Base-by-base conservation (phyloP, 2,797 vertebrate genomes). In the Ataeniobius toweri region DNA sequence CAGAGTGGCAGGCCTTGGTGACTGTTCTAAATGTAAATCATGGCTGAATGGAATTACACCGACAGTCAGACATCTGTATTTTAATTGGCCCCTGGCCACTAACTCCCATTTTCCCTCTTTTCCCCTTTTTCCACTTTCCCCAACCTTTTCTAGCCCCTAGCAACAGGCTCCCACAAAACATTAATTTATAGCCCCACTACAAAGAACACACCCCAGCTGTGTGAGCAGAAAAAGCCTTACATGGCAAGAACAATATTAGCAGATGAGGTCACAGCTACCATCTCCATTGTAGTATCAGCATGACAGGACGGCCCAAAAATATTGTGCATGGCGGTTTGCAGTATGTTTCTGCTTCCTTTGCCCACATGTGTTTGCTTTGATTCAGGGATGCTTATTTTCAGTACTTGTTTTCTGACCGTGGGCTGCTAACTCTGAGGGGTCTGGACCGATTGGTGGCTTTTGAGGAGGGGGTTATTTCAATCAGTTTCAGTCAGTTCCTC, bases 41-140 rank as follows among this genome's bases (percentile, higher is more conserved):
- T 86, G 93, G 94, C 93, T 94, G 94, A 95, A 95, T 93, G 94
- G 94, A 96, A 95, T 94, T 95, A 94, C 91, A 89, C 89, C 90
- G 90, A 94, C 90, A 94, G 89, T 92, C 93, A 89, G 91, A 94
- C 94, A 95, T 96, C 94, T 95, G 94, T 96, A 93, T 96, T 96
- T 96, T 94, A 93, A 95, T 95, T 95, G 94, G 95, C 93, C 89
- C 77, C 81, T 31, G 80, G 92, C 93, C 94, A 94, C 83, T 7
- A 31, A 69, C 70, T 77, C 72, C 81, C 73, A 65, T 59, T 63
- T 41, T 24, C 31, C 51, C 71, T n/a, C 39, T 22, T 44, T 31
- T 12, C 6, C 39, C 53, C 74, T 71, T 77, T 53, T 68, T 5
- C 63, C 73, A 36, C 55, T 78, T 75, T 77, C 48, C 67, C 70